Evolutionary conservation across 2,113 vertebrate species (phyloP).

Genomic region (Todiramphus saurophagus): DNA sequence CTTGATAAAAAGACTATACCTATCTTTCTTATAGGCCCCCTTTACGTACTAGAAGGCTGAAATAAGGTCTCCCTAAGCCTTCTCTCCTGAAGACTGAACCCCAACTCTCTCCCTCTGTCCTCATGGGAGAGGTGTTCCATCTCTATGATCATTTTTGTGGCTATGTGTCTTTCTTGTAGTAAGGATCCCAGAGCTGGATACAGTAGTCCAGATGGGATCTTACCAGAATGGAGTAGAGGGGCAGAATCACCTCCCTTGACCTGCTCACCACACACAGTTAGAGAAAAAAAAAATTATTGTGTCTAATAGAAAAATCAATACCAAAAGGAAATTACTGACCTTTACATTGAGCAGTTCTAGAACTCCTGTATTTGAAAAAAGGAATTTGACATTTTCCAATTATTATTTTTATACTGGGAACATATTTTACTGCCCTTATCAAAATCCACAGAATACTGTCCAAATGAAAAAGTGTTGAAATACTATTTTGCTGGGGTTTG

Average conservation of each 20-base stretch:
- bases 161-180: no score
- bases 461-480: background rate
- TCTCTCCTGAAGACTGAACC: background rate
- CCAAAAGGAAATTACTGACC: background rate
- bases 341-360: background rate
- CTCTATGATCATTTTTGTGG: background rate
- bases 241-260: background rate
- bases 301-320: background rate
- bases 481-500: background rate
- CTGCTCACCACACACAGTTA: background rate
- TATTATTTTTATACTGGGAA: background rate
- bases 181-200: fast-evolving
- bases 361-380: background rate
- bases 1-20: background rate
- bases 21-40: background rate
- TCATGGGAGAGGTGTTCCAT: fast-evolving
- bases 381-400: background rate
- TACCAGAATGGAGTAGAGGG: fast-evolving
- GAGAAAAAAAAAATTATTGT: background rate
- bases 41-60: background rate
- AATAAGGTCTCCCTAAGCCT: fast-evolving
- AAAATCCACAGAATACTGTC: background rate
- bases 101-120: background rate
- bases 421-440: background rate
- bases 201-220: background rate